Base-by-base conservation (phyloP, 1,140 invertebrate species). In the Bombus huntii region DNA sequence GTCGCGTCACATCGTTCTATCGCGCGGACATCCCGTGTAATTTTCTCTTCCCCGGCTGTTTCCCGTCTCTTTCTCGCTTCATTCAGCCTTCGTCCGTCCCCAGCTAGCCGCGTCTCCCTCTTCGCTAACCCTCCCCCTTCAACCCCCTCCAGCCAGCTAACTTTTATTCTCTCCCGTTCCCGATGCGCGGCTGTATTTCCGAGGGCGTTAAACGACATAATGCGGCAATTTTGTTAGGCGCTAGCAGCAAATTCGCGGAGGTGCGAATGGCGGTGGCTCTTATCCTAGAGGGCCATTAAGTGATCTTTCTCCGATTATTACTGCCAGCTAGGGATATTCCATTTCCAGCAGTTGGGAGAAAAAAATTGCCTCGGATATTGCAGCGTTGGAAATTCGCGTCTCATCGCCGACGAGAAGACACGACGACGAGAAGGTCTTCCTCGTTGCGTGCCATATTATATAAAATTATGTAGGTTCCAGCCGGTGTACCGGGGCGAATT, bases 241-340 rank as follows among this genome's bases (percentile, higher is more conserved):
- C 78, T 90, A 74, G 68, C 83, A 74, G 88, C 82, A 83, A 91
- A 92, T 92, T 91, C 81, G 79, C 82, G 86, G 74, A 81, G 80
- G 83, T 88, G 90, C 88, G 85, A 87, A 86, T 59, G 74, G 65
- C 71, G 87, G 66, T 80, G 62, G 53, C 74, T 70, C 76, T 81
- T 87, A 44, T 73, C 22, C 65, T 72, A 62, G 47, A 91, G 87
- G 78, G 72, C 89, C 87, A 80, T 92, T 92, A 92, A 87, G 87
- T 81, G 85, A 88, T 92, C 87, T 90, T 88, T 90, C 81, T 57
- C 87, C 71, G 79, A 87, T 90, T 91, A 92, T 92, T 92, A 91
- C 85, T 87, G 86, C 79, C 85, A 87, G 57, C 83, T 44, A 42
- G 47, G 65, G 78, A 37, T 47, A 81, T 73, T 90, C 62, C 70